Evolutionary conservation across 2,888 invertebrate species (phyloP), one percentile per base, ranked within the genome.

Genomic region (Marasmarcha lunaedactyla): DNA sequence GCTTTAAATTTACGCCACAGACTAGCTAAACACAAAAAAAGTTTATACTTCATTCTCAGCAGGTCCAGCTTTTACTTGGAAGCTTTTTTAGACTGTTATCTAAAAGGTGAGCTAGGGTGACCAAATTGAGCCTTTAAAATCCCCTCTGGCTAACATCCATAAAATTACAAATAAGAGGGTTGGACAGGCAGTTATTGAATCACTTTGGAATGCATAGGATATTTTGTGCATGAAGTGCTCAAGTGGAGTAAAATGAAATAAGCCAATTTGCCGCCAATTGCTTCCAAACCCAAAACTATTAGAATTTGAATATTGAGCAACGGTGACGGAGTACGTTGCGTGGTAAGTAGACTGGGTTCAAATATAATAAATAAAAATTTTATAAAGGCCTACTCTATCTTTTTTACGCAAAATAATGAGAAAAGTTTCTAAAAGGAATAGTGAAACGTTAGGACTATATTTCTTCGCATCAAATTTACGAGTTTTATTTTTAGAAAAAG

Each of bases 201-300:
- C 67, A 71, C 66, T 70, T 57, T 50, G 59, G 63, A 69, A 72
- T 72, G 67, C 71, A 71, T 72, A 60, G 71, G 63, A 68, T 66
- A 69, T 69, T 72, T 70, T 59, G 50, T 59, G 64, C 63, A 55
- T 47, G 20, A 20, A 7, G 20, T 20, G 20, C 20, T 20, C 20
- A 20, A 20, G 20, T 20, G 20, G 20, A 20, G 49, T 54, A 52
- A 50, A 57, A 55, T 51, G 51, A 45, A 47, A 42, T 56, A 51
- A 63, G 58, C 54, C 53, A 54, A 64, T 70, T 65, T 63, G 40
- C 47, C 51, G 50, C 50, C 54, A 55, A 58, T 58, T 51, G 48
- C 49, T 46, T 20, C 20, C 4, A 20, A 20, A 20, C 20, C 20
- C 20, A 20, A 20, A 20, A 20, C 44, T 20, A 20, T 20, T 20